Conservation (phyloP, 1,140 invertebrate genomes). For the Helicoverpa armigera region DNA sequence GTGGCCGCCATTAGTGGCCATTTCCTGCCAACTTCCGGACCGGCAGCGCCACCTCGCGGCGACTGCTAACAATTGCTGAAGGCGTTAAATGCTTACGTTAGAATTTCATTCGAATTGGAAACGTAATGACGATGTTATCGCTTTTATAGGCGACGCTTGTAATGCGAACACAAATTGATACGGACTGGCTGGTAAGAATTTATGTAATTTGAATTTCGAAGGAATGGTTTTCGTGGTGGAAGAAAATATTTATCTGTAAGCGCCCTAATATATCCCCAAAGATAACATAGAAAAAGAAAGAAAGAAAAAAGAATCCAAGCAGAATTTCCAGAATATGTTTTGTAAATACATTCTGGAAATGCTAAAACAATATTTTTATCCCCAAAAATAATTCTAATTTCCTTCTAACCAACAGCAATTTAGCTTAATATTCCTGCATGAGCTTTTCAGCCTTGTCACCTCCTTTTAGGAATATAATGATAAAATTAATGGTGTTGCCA, state of each 20-base stretch:
- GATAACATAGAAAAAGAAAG: too few relatives aligned
- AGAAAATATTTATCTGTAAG: not conserved
- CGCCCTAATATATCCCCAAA: too few relatives aligned
- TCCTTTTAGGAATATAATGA: conserved; percentile 25
- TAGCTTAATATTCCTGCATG: not conserved
- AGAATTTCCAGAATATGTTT: too few relatives aligned
- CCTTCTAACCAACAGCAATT: too few relatives aligned
- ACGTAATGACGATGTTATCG: conserved; percentile 47
- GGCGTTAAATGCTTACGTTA: conserved; percentile 48
- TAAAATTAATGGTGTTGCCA: conserved; percentile 50
- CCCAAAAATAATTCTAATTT: too few relatives aligned
- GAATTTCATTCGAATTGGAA: conserved; percentile 42
- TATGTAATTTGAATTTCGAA: conserved; percentile 1
- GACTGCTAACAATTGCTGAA: conserved; percentile 46
- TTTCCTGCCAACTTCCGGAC: conserved; percentile 78
- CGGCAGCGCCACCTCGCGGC: conserved; percentile 57
- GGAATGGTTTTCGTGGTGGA: not conserved
- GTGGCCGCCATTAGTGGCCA: conserved; percentile 82
- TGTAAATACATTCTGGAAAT: too few relatives aligned
- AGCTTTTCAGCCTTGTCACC: not conserved
- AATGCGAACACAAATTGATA: conserved; percentile 49
- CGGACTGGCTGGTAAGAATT: conserved; percentile 9
- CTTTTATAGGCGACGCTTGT: conserved; percentile 43
- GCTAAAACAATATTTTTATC: too few relatives aligned
- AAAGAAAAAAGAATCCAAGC: too few relatives aligned